Evolutionary conservation across 2,797 vertebrate species (phyloP).

Genomic region (Gymnothorax javanicus): DNA sequence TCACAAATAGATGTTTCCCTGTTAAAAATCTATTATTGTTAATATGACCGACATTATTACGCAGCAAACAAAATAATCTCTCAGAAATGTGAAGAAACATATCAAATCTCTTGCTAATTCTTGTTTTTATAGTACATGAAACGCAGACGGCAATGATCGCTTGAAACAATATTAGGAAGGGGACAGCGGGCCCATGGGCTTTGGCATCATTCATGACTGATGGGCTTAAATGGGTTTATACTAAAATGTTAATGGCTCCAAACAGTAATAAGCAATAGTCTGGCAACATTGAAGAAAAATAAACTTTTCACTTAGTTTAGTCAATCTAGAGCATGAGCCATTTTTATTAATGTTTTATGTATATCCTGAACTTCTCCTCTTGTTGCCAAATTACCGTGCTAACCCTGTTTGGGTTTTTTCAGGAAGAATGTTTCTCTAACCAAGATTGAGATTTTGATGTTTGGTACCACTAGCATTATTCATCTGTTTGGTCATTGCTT

Average conservation of each 20-base stretch:
- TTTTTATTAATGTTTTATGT: neutral
- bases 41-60: neutral
- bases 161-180: neutral
- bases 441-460: neutral
- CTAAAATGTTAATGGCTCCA: neutral
- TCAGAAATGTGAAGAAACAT: neutral
- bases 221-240: conserved; percentile 2
- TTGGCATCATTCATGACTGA: conserved; percentile 1
- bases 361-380: neutral
- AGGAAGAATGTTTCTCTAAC: neutral
- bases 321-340: neutral
- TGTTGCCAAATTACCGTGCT: neutral
- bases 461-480: neutral
- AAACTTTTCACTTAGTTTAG: neutral
- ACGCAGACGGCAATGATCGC: neutral
- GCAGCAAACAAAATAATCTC: neutral
- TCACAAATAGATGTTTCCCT: neutral
- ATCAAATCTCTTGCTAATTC: neutral
- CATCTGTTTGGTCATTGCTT: conserved; percentile 10
- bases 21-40: neutral
- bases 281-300: neutral
- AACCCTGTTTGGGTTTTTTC: neutral
- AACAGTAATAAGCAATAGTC: conserved; percentile 8
- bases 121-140: conserved; percentile 9
- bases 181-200: neutral